Base-by-base conservation (phyloP, 2,113 vertebrate genomes). In the Corythoichthys haematopterus region DNA sequence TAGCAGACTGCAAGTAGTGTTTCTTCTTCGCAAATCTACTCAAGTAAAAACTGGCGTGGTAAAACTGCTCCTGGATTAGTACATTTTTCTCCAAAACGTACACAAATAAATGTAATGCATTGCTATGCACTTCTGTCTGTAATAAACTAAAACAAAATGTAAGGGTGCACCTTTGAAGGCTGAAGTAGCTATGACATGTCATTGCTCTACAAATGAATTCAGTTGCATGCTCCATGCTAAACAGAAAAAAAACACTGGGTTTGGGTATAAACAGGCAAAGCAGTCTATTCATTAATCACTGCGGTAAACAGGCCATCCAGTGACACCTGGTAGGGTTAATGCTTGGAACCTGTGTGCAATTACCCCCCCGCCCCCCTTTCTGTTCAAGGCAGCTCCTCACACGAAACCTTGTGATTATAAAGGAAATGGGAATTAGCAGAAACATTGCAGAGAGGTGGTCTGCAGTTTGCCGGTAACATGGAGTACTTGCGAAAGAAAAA, bases 361-460 rank as follows among this genome's bases (percentile, higher is more conserved):
- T 95, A 94, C 28, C 87, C 78, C 79, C 50, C 90, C 85, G 20
- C 84, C 60, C 71, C 80, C 70, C 66, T 40, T 63, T 67, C 69
- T 20, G 72, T 84, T 84, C 87, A 55, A 71, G 80, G 86, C 85
- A 90, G 89, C 91, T 88, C 92, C 91, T 93, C 92, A 93, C 90
- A 91, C 93, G 90, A 93, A 94, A 93, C 89, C 88, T 88, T 93
- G 89, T 94, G 93, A 96, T 95, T 95, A 91, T 92, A 89, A 94
- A 94, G 94, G 94, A 97, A 96, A 95, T 93, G 91, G 92, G 93
- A 95, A 96, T 95, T 95, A 96, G 91, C 93, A 94, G 93, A 90
- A 94, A 94, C 93, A 91, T 89, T 89, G 92, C 85, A 89, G 88
- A 90, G 84, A 93, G 90, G 80, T 87, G 68, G 88, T 72, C 90